Evolutionary conservation across 2,797 vertebrate species (phyloP), one percentile per base, ranked within the genome.

Genomic region (Falco naumanni): DNA sequence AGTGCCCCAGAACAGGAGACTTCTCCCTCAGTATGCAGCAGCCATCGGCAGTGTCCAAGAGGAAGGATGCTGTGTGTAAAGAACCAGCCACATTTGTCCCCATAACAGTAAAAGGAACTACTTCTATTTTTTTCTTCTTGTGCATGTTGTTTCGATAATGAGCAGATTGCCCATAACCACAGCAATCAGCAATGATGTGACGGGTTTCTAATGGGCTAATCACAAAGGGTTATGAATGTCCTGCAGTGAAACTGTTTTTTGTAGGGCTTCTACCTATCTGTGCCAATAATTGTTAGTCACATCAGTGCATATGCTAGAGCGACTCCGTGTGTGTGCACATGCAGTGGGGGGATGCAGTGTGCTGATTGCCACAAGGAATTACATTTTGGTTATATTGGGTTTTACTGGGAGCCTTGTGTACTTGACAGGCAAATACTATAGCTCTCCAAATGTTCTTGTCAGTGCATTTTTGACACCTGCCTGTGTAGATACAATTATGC

Each of bases 251-350:
- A 8, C 47, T 69, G 63, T 6, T 8, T 89, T 45, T 41, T 33
- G 66, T 53, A 3, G 59, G 45, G 43, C 37, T 75, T 45, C 77
- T 63, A 11, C 68, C 19, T 78, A 9, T 29, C 81, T 56, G 45
- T 90, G 51, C 57, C 59, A 13, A 0, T 34, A 72, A 19, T 28
- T 31, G 57, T 57, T 7, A 3, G 33, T 29, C 6, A 0, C 6
- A 34, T 5, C 10, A 6, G 22, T 4, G 33, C 31, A 1, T 4
- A 0, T 2, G 28, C 51, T 56, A 10, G 41, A n/a, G 60, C 2
- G 9, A 5, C 8, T 39, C 75, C 3, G 19, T 6, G 12, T 5
- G 45, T 9, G 37, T n/a, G 54, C 15, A 6, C 39, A 19, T 3
- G 7, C 41, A 19, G 51, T 1, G 63, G 45, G 47, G 28, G 43